phyloP scores from a whole-genome alignment of 92 coral and sea anemone species.

The Porites divaricata region DNA sequence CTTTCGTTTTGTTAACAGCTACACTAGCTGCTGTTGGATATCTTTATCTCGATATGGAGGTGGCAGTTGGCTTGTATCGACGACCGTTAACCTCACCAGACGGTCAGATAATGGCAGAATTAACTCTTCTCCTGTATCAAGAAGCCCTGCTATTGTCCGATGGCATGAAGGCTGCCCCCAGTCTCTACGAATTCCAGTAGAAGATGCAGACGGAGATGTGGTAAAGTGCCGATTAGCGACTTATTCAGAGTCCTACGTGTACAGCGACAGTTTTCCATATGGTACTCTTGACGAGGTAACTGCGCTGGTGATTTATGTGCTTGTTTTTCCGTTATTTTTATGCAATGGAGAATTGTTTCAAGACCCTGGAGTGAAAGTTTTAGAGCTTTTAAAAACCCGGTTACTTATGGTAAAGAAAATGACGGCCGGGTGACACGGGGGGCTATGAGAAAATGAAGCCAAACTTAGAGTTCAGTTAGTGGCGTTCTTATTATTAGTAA shows the following conservation, averaged over 20 bases:
- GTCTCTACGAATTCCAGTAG: slow-evolving; percentile 51
- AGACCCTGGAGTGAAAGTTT: too few species aligned
- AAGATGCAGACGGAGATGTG: slow-evolving; percentile 58
- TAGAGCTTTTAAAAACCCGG: too few species aligned
- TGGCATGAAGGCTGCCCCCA: slow-evolving; percentile 43
- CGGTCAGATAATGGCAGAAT: slow-evolving; percentile 56
- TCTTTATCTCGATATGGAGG: not conserved
- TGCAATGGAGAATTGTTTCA: not conserved
- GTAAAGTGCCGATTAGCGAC: slow-evolving; percentile 62
- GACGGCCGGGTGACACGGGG: too few species aligned
- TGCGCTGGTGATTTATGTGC: not conserved
- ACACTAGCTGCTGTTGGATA: too few species aligned
- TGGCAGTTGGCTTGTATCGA: slow-evolving; percentile 30
- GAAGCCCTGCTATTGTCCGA: slow-evolving; percentile 8
- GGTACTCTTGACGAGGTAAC: slow-evolving; percentile 55
- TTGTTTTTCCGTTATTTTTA: not conserved
- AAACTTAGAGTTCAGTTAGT: too few species aligned
- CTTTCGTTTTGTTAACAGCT: too few species aligned
- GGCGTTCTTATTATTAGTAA: too few species aligned
- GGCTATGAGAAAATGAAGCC: too few species aligned
- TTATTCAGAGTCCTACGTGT: slow-evolving; percentile 22
- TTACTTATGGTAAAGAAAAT: too few species aligned
- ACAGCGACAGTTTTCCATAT: slow-evolving; percentile 40
- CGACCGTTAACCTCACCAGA: slow-evolving; percentile 38
- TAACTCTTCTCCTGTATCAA: not conserved